Conservation (phyloP, 2,888 invertebrate genomes). For the Poecilobothrus nobilitatus region DNA sequence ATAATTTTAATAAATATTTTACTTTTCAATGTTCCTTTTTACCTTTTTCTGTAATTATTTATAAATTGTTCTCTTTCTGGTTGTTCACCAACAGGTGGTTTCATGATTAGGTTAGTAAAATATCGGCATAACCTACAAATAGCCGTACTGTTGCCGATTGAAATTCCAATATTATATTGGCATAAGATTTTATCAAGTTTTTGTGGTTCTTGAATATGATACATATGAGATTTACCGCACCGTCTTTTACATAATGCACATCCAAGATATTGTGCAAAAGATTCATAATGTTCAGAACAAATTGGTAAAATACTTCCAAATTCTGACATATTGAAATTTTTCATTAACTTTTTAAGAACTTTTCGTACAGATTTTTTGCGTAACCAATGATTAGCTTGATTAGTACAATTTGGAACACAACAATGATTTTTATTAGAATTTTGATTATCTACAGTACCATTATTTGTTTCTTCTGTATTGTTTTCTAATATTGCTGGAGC, state of each 20-base stretch:
- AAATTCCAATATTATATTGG: conserved; percentile 59
- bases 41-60: conserved; percentile 56
- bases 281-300: conserved; percentile 61
- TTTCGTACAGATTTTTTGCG: conserved; percentile 65
- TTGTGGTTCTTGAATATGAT: conserved; percentile 52
- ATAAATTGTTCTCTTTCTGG: conserved; percentile 36
- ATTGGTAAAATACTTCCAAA: conserved; percentile 50
- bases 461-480: conserved; percentile 17
- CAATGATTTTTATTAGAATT: conserved; percentile 40
- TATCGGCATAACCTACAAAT: conserved; percentile 76
- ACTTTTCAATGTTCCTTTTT: conserved; percentile 24
- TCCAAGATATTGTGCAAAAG: conserved; percentile 62
- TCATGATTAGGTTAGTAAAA: conserved; percentile 63
- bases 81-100: conserved; percentile 47
- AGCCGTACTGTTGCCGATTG: conserved; percentile 57
- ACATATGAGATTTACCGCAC: conserved; percentile 67
- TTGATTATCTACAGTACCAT: conserved; percentile 3
- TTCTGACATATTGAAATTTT: conserved; percentile 57
- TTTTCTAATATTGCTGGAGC: conserved; percentile 29
- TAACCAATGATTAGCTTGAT: conserved; percentile 55
- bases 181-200: conserved; percentile 51
- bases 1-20: not conserved
- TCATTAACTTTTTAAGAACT: conserved; percentile 56
- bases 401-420: conserved; percentile 56
- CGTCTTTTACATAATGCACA: conserved; percentile 70